Conservation (phyloP, 1,140 invertebrate species). For the Drosophila littoralis region DNA sequence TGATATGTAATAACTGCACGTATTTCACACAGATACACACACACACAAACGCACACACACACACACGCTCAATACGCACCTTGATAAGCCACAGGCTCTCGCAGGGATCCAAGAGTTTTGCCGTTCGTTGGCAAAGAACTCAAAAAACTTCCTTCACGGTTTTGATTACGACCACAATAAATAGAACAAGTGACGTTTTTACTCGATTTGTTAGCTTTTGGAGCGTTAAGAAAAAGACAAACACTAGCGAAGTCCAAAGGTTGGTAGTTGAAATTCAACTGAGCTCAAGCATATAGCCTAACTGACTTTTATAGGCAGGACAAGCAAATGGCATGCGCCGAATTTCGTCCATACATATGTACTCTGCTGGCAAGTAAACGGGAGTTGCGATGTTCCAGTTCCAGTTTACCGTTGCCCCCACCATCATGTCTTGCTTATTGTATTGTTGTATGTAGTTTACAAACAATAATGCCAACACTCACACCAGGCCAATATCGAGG, state of each 20-base stretch:
- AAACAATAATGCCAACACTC: conserved; percentile 80
- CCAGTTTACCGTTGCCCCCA: not conserved
- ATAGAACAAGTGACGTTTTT: conserved; percentile 1
- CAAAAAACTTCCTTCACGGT: conserved; percentile 20
- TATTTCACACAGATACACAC: not conserved
- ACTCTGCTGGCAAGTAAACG: conserved; percentile 18
- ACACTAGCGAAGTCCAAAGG: conserved; percentile 66
- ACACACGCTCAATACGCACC: conserved; percentile 38
- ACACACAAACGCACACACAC: conserved; percentile 1
- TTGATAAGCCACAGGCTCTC: conserved; percentile 56
- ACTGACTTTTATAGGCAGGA: conserved; percentile 79
- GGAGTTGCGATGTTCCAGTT: conserved; percentile 12
- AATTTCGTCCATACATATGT: conserved; percentile 67
- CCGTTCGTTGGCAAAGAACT: conserved; percentile 52
- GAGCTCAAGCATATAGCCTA: conserved; percentile 76
- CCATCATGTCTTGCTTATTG: conserved; percentile 74
- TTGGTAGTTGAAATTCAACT: conserved; percentile 77
- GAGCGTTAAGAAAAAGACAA: conserved; percentile 31
- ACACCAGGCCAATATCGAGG: conserved; percentile 50
- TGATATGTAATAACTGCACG: not conserved
- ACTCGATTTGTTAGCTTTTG: conserved; percentile 15
- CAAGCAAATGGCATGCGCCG: conserved; percentile 78
- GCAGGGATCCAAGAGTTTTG: conserved; percentile 53
- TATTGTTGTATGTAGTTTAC: conserved; percentile 83
- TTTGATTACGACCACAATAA: conserved; percentile 12